Percentiles rank a stretch among this genome's conserved stretches.
These are phyloP conservation scores for Boulengeromyrus knoepffleri DNA, from an alignment of 2,113 vertebrate genomes.

Conservation along the genomic window DNA sequence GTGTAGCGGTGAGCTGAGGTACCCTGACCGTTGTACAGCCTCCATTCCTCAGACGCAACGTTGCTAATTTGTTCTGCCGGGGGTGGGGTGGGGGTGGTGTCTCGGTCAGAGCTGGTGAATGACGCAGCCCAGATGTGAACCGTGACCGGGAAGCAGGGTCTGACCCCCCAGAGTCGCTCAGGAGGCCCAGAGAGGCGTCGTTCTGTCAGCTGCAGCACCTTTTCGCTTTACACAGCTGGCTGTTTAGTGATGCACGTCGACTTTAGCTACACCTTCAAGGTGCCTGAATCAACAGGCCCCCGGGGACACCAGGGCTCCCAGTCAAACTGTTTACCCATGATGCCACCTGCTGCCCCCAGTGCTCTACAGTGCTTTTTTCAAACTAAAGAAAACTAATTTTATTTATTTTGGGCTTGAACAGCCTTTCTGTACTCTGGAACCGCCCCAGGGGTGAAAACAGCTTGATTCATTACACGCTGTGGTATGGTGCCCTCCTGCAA, in stretches of 20 bases:
- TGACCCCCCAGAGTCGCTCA: neutral
- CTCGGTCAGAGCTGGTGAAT: neutral
- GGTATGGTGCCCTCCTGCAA: neutral
- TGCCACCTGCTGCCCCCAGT: neutral
- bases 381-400: neutral
- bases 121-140: slow-evolving; percentile 8
- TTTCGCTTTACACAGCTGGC: neutral
- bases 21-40: too few relatives aligned
- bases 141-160: neutral
- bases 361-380: neutral
- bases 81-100: neutral
- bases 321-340: neutral
- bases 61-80: neutral
- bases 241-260: neutral
- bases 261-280: neutral
- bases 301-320: neutral
- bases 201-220: neutral
- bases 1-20: too few relatives aligned
- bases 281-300: neutral
- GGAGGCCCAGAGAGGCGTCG: neutral
- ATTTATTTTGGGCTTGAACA: neutral
- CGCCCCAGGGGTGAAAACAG: neutral
- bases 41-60: neutral
- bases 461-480: neutral
- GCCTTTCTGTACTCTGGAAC: neutral